phyloP scores from a whole-genome alignment of 2,888 invertebrate genomes.

The Hydraecia micacea region DNA sequence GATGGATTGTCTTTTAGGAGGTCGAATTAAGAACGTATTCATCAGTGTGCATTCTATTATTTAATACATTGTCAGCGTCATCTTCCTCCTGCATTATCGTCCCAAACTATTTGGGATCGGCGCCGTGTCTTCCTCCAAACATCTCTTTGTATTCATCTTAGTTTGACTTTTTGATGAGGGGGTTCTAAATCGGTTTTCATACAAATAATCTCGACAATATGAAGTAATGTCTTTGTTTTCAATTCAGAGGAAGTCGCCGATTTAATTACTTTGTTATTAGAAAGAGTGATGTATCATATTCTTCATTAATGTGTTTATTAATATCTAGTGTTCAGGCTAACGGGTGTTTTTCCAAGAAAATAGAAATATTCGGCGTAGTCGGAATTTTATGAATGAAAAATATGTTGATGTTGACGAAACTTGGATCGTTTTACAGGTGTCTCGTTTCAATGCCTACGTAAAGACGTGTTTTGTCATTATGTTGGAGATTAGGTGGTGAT shows the following conservation, averaged over 20 bases:
- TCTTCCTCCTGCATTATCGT: not conserved
- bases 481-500: constrained; percentile 57
- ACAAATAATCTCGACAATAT: constrained; percentile 8
- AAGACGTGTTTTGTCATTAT: constrained; percentile 39
- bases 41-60: not conserved
- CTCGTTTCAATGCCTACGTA: constrained; percentile 50
- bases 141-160: not conserved
- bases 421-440: constrained; percentile 44
- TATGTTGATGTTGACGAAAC: constrained; percentile 45
- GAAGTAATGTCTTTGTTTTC: constrained; percentile 34
- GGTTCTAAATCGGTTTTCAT: not conserved
- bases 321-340: constrained; percentile 51
- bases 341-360: constrained; percentile 58
- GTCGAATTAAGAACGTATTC: not conserved
- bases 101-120: not conserved
- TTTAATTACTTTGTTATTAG: constrained; percentile 55
- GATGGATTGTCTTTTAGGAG: not conserved
- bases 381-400: constrained; percentile 62
- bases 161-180: too few relatives aligned
- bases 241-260: constrained; percentile 52
- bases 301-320: constrained; percentile 47
- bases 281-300: constrained; percentile 58
- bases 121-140: not conserved
- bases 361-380: constrained; percentile 54
- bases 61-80: not conserved